Percentiles rank a stretch among this genome's conserved stretches.
Conservation (phyloP, 2,113 vertebrate species). For the Sylvietta virens region DNA sequence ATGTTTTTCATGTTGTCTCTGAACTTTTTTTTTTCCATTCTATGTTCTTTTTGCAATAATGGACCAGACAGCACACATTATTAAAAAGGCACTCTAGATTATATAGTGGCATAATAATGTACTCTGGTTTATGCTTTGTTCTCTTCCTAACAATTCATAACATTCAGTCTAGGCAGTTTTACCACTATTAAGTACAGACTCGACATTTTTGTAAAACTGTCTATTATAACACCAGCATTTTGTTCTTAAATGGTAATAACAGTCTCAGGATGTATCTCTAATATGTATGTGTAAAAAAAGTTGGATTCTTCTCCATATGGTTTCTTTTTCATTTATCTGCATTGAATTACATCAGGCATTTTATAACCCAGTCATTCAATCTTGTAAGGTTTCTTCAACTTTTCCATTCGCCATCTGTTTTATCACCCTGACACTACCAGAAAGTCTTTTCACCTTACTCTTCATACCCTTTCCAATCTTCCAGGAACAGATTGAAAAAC, state of each 20-base stretch:
- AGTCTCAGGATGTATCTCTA: neutral
- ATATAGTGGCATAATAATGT: neutral
- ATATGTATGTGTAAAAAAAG: neutral
- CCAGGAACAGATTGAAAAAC: neutral
- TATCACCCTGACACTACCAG: neutral
- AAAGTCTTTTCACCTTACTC: neutral
- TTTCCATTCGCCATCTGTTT: neutral
- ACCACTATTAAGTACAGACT: neutral
- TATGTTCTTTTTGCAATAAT: neutral
- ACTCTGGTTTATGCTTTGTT: constrained; percentile 29
- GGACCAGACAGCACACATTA: neutral
- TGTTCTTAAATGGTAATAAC: constrained; percentile 6
- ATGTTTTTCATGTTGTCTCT: neutral
- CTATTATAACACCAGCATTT: neutral
- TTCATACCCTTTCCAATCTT: neutral
- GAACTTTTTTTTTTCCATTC: neutral
- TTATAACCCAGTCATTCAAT: neutral
- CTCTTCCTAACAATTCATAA: constrained; percentile 8
- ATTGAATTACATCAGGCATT: neutral
- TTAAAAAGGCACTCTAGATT: constrained; percentile 31
- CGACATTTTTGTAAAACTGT: constrained; percentile 12
- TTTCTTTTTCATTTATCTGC: neutral
- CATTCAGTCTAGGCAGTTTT: neutral
- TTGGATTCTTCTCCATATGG: neutral
- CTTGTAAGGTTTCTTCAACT: neutral